phyloP scores from a whole-genome alignment of 2,888 invertebrate species.

The Rotaria magnacalcarata region DNA sequence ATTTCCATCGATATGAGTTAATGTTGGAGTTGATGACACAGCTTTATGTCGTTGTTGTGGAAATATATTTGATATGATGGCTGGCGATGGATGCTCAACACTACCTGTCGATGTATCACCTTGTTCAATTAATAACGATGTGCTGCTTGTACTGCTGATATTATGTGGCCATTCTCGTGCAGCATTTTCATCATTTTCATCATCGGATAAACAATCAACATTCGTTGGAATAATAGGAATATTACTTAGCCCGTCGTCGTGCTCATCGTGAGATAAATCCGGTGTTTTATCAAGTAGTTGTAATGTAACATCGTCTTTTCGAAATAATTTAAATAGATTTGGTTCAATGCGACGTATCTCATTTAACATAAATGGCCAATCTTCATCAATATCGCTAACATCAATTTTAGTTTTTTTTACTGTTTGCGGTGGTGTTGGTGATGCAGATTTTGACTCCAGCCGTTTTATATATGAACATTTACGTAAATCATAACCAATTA shows the following conservation, averaged over 20 bases:
- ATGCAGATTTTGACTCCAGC: neutral
- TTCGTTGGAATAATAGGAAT: neutral
- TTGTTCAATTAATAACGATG: constrained; percentile 26
- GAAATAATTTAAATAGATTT: constrained; percentile 23
- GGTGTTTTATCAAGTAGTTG: constrained; percentile 34
- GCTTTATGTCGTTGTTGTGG: neutral
- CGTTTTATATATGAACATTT: constrained; percentile 35
- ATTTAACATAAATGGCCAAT: constrained; percentile 17
- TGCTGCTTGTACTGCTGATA: constrained; percentile 14
- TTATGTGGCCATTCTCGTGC: constrained; percentile 7
- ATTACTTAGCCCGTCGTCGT: neutral
- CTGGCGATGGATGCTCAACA: constrained; percentile 2
- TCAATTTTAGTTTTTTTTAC: constrained; percentile 24
- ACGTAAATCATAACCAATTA: constrained; percentile 34
- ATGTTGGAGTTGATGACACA: neutral
- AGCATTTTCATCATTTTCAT: constrained; percentile 35
- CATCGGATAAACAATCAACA: constrained; percentile 5
- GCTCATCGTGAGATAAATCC: constrained; percentile 21
- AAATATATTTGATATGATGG: constrained; percentile 19
- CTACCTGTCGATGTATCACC: constrained; percentile 31
- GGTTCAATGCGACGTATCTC: constrained; percentile 11
- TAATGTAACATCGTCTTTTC: constrained; percentile 15
- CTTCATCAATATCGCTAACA: constrained; percentile 11
- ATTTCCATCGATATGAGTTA: neutral
- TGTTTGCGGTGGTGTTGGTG: constrained; percentile 20